These are phyloP conservation scores for Cepaea nemoralis DNA, from an alignment of 1,140 invertebrate genomes.

Conservation along the genomic window DNA sequence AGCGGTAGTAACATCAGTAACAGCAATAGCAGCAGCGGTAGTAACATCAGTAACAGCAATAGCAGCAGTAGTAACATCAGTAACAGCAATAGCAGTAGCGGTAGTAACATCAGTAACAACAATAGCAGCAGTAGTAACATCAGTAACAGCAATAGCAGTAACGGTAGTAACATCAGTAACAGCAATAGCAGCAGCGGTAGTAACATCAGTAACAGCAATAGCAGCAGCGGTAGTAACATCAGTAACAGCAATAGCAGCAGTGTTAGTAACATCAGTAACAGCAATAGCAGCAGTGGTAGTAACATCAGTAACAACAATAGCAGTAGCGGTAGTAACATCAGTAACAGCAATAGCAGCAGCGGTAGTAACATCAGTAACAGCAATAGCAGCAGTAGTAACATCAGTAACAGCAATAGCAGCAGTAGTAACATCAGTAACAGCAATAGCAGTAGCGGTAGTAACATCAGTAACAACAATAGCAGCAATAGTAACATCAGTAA, in stretches of 20 bases:
- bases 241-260: conserved; percentile 39
- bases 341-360: neutral
- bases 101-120: no score
- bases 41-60: neutral
- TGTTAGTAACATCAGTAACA: conserved; percentile 25
- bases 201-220: conserved; percentile 12
- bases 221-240: no score
- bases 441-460: no score
- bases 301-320: conserved; percentile 37
- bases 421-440: no score
- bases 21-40: neutral
- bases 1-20: conserved; percentile 28
- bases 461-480: no score
- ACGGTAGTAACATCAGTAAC: no score
- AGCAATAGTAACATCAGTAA: no score
- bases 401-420: no score
- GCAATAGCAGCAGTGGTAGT: conserved; percentile 40
- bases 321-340: conserved; percentile 39
- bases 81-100: no score
- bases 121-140: conserved; percentile 21
- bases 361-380: no score
- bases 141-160: neutral
- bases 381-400: no score
- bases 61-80: conserved; percentile 2
- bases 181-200: conserved; percentile 20